Conservation (phyloP, 2,797 vertebrate species). For the Gambusia yucatana region DNA sequence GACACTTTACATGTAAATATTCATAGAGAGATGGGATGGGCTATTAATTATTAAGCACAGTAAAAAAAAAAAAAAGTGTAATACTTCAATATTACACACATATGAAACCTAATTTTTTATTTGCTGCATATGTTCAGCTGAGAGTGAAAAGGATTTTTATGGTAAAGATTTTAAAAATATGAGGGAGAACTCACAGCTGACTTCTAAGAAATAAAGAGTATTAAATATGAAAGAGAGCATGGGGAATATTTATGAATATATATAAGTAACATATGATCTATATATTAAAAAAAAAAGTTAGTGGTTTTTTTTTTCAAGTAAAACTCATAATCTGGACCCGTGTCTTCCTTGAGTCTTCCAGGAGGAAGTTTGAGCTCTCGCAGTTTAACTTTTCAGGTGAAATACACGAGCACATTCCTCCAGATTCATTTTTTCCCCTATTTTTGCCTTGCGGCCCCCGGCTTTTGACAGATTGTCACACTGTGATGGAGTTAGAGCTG, state of each 20-base stretch:
- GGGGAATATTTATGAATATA: constrained; percentile 19
- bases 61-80: constrained; percentile 65
- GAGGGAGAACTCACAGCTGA: constrained; percentile 22
- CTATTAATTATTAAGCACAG: constrained; percentile 83
- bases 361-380: constrained; percentile 39
- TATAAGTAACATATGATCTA: constrained; percentile 45
- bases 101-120: constrained; percentile 71
- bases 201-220: constrained; percentile 31
- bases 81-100: constrained; percentile 72
- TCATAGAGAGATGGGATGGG: constrained; percentile 77
- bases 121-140: constrained; percentile 56
- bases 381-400: constrained; percentile 71
- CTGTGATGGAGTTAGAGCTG: constrained; percentile 66
- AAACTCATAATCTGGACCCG: not conserved
- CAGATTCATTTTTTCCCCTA: constrained; percentile 6
- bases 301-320: not conserved
- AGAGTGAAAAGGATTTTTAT: constrained; percentile 30
- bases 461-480: constrained; percentile 75
- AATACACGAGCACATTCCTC: constrained; percentile 57
- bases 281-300: constrained; percentile 26
- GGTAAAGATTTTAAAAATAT: constrained; percentile 37
- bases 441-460: constrained; percentile 55
- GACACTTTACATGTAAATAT: constrained; percentile 86
- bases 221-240: constrained; percentile 38
- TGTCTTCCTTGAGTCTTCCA: constrained; percentile 5